Conservation (phyloP, 2,797 vertebrate species). For the Hypotaenidia philippensis region DNA sequence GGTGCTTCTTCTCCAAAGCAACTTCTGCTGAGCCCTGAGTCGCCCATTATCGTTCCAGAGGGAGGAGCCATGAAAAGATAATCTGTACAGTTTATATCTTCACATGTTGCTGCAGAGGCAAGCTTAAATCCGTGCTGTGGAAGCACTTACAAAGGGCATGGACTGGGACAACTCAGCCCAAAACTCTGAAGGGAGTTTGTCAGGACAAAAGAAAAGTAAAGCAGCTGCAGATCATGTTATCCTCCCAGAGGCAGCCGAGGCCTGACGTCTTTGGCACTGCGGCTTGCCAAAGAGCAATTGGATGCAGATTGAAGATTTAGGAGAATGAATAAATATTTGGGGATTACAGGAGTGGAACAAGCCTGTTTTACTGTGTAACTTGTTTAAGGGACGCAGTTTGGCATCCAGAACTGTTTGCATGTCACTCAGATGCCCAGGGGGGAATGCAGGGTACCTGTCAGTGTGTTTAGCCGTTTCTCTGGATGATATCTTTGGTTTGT, state of each 20-base stretch:
- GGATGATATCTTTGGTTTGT: neutral
- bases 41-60: neutral
- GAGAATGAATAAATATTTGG: slow-evolving; percentile 40
- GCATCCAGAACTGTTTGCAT: neutral
- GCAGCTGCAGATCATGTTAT: accelerated
- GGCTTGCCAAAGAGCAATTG: neutral
- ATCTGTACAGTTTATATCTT: neutral
- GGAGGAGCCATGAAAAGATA: neutral
- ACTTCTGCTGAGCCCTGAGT: neutral
- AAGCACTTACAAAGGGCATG: neutral
- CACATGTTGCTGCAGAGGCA: neutral
- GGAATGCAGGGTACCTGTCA: neutral
- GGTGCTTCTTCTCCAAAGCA: neutral
- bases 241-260: neutral
- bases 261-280: neutral
- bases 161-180: neutral
- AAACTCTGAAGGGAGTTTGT: neutral
- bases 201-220: neutral
- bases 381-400: neutral
- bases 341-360: neutral
- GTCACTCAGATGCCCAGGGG: neutral
- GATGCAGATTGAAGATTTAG: slow-evolving; percentile 2
- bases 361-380: neutral
- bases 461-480: neutral
- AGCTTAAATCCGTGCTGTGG: neutral